Evolutionary conservation across 2,888 invertebrate genomes (phyloP).

Genomic region (Drosophila birchii): DNA sequence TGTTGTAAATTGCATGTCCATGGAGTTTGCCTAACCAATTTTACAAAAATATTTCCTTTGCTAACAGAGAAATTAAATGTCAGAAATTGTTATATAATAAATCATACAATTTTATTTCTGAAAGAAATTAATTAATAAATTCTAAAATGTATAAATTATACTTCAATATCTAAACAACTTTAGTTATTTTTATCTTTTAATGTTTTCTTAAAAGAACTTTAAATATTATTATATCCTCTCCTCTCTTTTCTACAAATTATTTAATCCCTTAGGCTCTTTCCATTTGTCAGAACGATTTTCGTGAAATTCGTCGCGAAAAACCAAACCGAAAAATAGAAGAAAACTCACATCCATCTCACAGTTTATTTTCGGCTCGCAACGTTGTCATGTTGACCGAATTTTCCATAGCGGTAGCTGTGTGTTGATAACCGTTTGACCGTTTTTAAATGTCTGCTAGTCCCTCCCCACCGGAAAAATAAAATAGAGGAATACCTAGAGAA

Average conservation of each 20-base stretch:
- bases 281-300: background rate
- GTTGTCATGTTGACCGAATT: constrained; percentile 72
- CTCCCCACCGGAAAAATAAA: background rate
- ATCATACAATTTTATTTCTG: background rate
- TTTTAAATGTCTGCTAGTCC: constrained; percentile 40
- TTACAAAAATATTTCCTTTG: background rate
- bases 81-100: background rate
- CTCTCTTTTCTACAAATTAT: background rate
- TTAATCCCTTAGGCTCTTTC: background rate
- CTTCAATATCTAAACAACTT: fast-evolving
- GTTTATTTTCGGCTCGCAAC: constrained; percentile 21
- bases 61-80: background rate
- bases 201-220: background rate
- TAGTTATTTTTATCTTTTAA: background rate
- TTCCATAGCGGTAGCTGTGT: constrained; percentile 42
- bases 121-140: background rate
- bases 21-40: constrained; percentile 17
- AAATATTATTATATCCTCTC: fast-evolving
- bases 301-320: background rate
- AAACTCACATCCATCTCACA: background rate
- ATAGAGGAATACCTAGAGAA: background rate
- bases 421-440: constrained; percentile 67
- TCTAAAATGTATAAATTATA: fast-evolving
- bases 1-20: constrained; percentile 40
- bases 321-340: background rate